Evolutionary conservation across 2,888 invertebrate species (phyloP), one percentile per base, ranked within the genome.

Genomic region (Altica lythri): DNA sequence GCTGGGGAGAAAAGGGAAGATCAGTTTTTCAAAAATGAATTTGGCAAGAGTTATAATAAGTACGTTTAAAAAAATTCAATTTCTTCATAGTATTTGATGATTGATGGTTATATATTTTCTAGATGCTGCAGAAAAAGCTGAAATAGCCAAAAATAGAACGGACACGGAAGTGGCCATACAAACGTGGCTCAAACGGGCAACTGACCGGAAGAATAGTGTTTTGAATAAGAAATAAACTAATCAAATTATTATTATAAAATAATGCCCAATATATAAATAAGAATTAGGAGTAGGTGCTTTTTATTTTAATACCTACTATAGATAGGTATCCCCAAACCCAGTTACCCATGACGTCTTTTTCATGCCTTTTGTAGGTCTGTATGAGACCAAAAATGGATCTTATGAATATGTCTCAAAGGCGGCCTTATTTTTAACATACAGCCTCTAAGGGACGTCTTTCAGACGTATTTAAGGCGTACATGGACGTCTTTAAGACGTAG

Each of bases 391-490:
- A 25, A 12, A 22, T 43, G 8, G 27, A 22, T 29, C 13, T 43
- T n/a, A 43, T 5, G 12, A 43, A 43, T 12, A 37, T 16, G 17
- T 37, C 37, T 37, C 14, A 2, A 37, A 37, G 37, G 14, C 37
- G 37, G 12, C 37, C n/a, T 37, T 37, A 13, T n/a, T n/a, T n/a
- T 37, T 37, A 37, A 37, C 37, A 37, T 37, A n/a, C 37, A 13
- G n/a, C n/a, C n/a, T n/a, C n/a, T n/a, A n/a, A n/a, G n/a, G n/a
- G n/a, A 43, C 43, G 43, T 37, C 37, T 37, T 37, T 37, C 17
- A 37, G 37, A 37, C 16, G 37, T 43, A 19, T 43, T 13, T 25
- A 25, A 43, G 43, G 43, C 43, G 43, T 43, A n/a, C 25, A 13
- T 27, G 13, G 43, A 42, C 42, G 27, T 42, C 42, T n/a, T 25